Percentiles rank a stretch among this genome's conserved stretches.
These are phyloP conservation scores for Nasonovia ribisnigri DNA, from an alignment of 2,888 invertebrate species.

Conservation along the genomic window DNA sequence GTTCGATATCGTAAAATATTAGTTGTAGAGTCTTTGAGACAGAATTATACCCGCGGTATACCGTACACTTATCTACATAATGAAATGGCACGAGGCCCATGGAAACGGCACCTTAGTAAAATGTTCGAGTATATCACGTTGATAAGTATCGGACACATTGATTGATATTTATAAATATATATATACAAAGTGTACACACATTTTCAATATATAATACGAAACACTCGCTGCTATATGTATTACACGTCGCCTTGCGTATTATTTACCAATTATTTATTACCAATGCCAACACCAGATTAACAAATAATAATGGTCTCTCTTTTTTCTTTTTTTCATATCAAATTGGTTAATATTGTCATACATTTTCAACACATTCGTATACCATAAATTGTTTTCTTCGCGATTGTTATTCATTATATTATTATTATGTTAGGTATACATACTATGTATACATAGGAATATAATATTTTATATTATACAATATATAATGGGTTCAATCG, in stretches of 20 bases:
- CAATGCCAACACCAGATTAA: slow-evolving; percentile 47
- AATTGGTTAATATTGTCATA: slow-evolving; percentile 8
- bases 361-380: slow-evolving; percentile 2
- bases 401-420: background rate
- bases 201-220: slow-evolving; percentile 23
- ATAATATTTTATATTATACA: background rate
- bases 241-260: slow-evolving; percentile 32
- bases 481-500: background rate
- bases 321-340: background rate
- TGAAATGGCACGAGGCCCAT: slow-evolving; percentile 9
- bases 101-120: background rate
- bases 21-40: background rate
- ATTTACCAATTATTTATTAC: slow-evolving; percentile 54
- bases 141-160: slow-evolving; percentile 46
- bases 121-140: background rate
- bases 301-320: slow-evolving; percentile 35
- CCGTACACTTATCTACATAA: too few species aligned
- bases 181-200: background rate
- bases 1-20: background rate
- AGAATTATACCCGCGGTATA: background rate
- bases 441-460: background rate
- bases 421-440: background rate
- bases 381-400: background rate
- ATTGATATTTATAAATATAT: slow-evolving; percentile 40
- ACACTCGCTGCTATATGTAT: background rate